phyloP scores from a whole-genome alignment of 2,888 invertebrate species.

The Caenorhabditis zanzibari region DNA sequence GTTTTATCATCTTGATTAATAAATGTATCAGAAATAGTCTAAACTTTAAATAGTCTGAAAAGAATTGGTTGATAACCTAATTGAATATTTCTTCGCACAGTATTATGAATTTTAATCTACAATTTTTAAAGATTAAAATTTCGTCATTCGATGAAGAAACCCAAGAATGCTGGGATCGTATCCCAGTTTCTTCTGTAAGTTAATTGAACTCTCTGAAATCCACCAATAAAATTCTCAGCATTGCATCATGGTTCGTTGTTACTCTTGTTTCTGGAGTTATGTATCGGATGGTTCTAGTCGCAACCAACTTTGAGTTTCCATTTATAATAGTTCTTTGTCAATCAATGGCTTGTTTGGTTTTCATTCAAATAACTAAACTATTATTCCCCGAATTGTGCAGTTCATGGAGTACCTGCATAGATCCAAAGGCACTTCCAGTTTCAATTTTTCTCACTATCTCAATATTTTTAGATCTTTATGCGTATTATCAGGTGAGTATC shows the following conservation, averaged over 20 bases:
- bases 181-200: constrained; percentile 43
- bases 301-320: constrained; percentile 54
- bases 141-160: constrained; percentile 26
- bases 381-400: constrained; percentile 30
- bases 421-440: constrained; percentile 37
- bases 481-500: constrained; percentile 29
- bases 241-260: constrained; percentile 38
- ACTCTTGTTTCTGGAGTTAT: constrained; percentile 39
- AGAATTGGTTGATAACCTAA: constrained; percentile 18
- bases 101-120: not conserved
- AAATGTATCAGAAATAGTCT: not conserved
- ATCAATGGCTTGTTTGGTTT: constrained; percentile 18
- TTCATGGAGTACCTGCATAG: constrained; percentile 38
- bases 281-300: constrained; percentile 49
- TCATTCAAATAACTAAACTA: constrained; percentile 27
- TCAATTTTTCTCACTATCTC: constrained; percentile 33
- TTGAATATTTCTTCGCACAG: constrained; percentile 4
- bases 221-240: constrained; percentile 15
- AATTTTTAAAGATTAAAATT: not conserved
- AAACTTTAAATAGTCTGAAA: not conserved
- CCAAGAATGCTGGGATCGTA: constrained; percentile 14
- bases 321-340: constrained; percentile 39
- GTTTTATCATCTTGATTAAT: constrained; percentile 15
- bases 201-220: too few species aligned
- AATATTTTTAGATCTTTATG: constrained; percentile 21